A percentile compares a stretch with the other conserved stretches of the same genome.
Conservation (phyloP, 2,113 vertebrate species). For the Spermophilus dauricus region DNA sequence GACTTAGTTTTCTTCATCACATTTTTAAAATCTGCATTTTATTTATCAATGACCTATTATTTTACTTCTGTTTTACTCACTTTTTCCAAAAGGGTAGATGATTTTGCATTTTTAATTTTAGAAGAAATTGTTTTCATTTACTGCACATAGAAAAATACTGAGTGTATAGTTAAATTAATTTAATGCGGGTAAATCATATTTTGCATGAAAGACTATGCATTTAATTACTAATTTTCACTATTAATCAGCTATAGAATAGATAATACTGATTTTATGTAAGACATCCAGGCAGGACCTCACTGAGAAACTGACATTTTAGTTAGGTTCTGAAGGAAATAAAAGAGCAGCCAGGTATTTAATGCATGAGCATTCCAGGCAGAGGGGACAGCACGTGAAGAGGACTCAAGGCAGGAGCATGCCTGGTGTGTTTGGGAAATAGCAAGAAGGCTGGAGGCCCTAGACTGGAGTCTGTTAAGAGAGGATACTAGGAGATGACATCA, state of each 20-base stretch:
- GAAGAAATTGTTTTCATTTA: neutral
- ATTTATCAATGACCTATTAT: neutral
- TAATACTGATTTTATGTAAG: neutral
- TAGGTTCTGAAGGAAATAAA: neutral
- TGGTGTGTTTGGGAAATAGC: neutral
- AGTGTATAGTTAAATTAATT: slow-evolving; percentile 3
- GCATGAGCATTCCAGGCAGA: neutral
- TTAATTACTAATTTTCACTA: neutral
- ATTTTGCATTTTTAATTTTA: neutral
- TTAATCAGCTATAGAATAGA: neutral
- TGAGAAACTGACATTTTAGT: neutral
- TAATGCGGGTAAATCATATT: neutral
- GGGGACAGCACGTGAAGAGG: no score
- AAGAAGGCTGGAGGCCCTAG: no score
- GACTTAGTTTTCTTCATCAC: slow-evolving; percentile 6
- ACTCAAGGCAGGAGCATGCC: neutral
- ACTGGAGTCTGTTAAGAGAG: neutral
- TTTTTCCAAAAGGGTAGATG: slow-evolving; percentile 30
- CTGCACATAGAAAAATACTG: neutral
- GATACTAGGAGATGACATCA: neutral
- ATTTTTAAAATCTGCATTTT: slow-evolving; percentile 42
- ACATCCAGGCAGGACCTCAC: neutral
- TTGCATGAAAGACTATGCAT: neutral
- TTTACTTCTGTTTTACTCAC: slow-evolving; percentile 27
- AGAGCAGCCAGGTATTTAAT: neutral